phyloP scores from a whole-genome alignment of 1,140 invertebrate genomes.

The Ridgeia piscesae region DNA sequence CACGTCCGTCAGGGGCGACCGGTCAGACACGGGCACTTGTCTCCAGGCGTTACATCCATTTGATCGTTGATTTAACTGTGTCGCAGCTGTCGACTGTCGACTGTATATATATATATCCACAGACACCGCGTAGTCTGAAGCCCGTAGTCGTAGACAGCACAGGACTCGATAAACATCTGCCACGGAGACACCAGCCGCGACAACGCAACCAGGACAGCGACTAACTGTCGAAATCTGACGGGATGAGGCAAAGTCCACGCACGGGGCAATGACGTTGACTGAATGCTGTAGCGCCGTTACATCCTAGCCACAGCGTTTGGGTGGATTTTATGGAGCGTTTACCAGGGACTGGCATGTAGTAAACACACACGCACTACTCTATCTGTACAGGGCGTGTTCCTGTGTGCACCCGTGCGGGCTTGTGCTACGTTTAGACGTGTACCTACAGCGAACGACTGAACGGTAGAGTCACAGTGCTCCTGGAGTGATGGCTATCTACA shows the following conservation, averaged over 20 bases:
- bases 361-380: neutral
- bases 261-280: neutral
- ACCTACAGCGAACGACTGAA: no score
- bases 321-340: neutral
- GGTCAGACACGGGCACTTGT: neutral
- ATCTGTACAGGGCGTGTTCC: neutral
- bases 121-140: neutral
- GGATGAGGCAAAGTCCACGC: neutral
- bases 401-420: neutral
- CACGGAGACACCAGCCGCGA: neutral
- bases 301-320: neutral
- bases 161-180: neutral
- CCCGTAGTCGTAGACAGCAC: neutral
- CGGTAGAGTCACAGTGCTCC: no score
- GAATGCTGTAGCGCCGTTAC: neutral
- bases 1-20: neutral
- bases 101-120: neutral
- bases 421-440: no score
- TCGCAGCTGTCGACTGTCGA: neutral
- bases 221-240: neutral
- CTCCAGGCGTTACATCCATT: neutral
- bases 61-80: neutral
- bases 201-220: neutral
- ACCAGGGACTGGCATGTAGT: neutral
- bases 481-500: no score